These are phyloP conservation scores for Drosophila subquinaria DNA, from an alignment of 2,888 invertebrate genomes.

Conservation along the genomic window DNA sequence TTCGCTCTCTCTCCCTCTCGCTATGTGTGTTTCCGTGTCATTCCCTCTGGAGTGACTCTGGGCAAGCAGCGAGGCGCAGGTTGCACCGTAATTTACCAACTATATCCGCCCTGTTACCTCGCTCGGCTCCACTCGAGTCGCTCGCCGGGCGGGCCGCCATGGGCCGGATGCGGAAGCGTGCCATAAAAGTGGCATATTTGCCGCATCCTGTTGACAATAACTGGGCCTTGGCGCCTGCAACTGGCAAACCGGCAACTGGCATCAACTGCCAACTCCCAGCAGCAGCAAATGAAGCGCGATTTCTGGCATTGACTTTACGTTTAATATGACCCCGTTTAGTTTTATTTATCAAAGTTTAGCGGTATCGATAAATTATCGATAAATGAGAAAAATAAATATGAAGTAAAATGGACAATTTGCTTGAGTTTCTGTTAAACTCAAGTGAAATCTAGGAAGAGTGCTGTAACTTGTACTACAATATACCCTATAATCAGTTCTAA, in stretches of 20 bases:
- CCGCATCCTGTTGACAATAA: conserved; percentile 80
- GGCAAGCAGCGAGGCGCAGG: conserved; percentile 63
- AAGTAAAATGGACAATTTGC: not conserved
- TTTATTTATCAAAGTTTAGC: not conserved
- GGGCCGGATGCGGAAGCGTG: conserved; percentile 69
- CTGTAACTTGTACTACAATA: not conserved
- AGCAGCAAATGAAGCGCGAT: conserved; percentile 47
- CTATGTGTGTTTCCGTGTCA: conserved; percentile 7
- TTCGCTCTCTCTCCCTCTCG: not conserved
- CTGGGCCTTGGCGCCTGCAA: conserved; percentile 58
- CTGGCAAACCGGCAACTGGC: conserved; percentile 11
- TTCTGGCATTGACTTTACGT: conserved; percentile 31
- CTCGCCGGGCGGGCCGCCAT: conserved; percentile 32
- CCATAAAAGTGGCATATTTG: conserved; percentile 81
- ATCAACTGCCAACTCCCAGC: conserved; percentile 12
- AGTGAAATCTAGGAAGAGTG: not conserved
- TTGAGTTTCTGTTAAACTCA: not conserved
- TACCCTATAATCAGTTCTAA: not conserved
- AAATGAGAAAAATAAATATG: not conserved
- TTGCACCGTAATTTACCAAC: conserved; percentile 78
- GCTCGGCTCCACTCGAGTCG: conserved; percentile 7
- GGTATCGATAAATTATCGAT: conserved; percentile 4
- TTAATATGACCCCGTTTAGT: conserved; percentile 6
- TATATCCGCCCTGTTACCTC: conserved; percentile 76
- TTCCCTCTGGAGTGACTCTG: conserved; percentile 18